A percentile compares a stretch with the other conserved stretches of the same genome.
Conservation (phyloP, 2,888 invertebrate genomes). For the Acanthosoma haemorrhoidale region DNA sequence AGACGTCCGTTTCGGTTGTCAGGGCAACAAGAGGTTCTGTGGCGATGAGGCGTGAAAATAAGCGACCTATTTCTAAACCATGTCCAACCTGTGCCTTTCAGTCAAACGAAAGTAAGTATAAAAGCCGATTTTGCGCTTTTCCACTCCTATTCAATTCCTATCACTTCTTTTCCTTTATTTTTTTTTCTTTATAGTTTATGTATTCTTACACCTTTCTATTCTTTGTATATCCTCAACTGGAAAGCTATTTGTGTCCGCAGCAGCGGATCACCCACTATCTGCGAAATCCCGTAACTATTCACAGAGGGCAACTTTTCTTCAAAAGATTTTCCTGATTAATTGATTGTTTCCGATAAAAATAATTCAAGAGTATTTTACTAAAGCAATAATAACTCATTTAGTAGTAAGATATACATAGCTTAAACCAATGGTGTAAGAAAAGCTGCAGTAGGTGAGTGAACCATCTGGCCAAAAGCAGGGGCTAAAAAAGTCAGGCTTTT, state of each 20-base stretch:
- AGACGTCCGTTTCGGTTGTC: conserved; percentile 15
- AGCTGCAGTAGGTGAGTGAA: too few species aligned
- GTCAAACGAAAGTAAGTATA: not conserved
- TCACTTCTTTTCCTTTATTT: too few species aligned
- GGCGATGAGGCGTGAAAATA: not conserved
- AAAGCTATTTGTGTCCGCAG: not conserved
- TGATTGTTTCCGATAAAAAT: too few species aligned
- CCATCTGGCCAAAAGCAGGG: too few species aligned
- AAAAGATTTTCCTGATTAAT: too few species aligned
- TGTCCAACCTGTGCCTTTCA: conserved; percentile 9
- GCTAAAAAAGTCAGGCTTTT: too few species aligned
- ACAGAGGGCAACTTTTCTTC: too few species aligned
- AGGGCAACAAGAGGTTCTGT: not conserved
- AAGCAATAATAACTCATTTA: too few species aligned
- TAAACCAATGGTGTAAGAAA: too few species aligned
- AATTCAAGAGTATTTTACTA: too few species aligned
- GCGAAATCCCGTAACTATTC: not conserved
- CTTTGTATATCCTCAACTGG: not conserved
- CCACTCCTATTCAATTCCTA: not conserved
- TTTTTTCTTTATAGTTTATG: too few species aligned
- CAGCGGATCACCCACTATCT: not conserved
- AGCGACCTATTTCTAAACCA: conserved; percentile 1
- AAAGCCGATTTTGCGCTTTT: conserved; percentile 11
- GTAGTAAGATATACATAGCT: too few species aligned
- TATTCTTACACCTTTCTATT: conserved; percentile 8